A percentile compares a stretch with the other conserved stretches of the same genome.
phyloP scores from a whole-genome alignment of 1,140 invertebrate species.

The Ips typographus region DNA sequence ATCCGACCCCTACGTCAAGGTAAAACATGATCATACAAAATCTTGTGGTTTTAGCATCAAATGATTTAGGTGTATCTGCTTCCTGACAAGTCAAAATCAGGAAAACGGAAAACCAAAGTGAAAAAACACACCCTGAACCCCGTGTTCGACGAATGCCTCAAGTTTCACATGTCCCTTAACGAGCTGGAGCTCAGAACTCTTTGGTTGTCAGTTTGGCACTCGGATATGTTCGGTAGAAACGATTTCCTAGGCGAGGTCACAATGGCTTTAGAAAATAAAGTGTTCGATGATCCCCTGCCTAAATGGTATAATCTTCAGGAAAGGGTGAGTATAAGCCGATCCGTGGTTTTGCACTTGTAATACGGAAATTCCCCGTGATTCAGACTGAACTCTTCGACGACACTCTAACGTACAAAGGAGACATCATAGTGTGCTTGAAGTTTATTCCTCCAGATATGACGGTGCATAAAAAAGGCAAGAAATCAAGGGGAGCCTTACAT shows the following conservation, averaged over 20 bases:
- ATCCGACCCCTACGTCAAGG: slow-evolving; percentile 55
- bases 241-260: slow-evolving; percentile 95
- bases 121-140: slow-evolving; percentile 96
- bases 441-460: slow-evolving; percentile 81
- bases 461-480: slow-evolving; percentile 58
- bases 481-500: slow-evolving; percentile 78
- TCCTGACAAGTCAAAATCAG: slow-evolving; percentile 93
- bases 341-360: background rate
- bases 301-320: slow-evolving; percentile 91
- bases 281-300: slow-evolving; percentile 87
- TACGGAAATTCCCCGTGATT: background rate
- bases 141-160: slow-evolving; percentile 89
- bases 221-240: slow-evolving; percentile 95
- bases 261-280: slow-evolving; percentile 83
- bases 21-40: slow-evolving; percentile 14
- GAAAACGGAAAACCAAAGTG: slow-evolving; percentile 95
- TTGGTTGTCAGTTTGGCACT: slow-evolving; percentile 97
- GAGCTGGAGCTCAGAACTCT: slow-evolving; percentile 85
- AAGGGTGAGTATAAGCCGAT: slow-evolving; percentile 64
- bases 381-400: slow-evolving; percentile 87
- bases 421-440: slow-evolving; percentile 93
- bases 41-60: background rate
- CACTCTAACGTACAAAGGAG: slow-evolving; percentile 80
- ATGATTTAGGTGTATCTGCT: slow-evolving; percentile 77
- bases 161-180: slow-evolving; percentile 85